Evolutionary conservation across 2,113 vertebrate genomes (phyloP), one percentile per base, ranked within the genome.

Genomic region (Hypanus sabinus): DNA sequence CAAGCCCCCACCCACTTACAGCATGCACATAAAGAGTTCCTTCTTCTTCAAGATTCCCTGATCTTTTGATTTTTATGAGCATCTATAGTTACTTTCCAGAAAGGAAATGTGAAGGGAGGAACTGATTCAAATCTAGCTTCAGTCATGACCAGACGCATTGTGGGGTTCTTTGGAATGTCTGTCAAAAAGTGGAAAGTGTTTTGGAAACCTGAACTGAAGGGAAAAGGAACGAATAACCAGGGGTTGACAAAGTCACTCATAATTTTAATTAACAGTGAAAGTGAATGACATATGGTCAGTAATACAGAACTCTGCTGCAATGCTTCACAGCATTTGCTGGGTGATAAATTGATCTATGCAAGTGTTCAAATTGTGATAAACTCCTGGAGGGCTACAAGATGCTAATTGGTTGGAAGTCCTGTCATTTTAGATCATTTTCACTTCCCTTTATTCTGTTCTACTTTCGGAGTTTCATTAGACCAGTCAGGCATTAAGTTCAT

Each of bases 371-470:
- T 55, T 93, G 36, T 55, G 38, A 46, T 46, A 24, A 93, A 93
- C 70, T 73, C 68, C 70, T 55, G 5, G 36, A 93, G 22, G 68
- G 91, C 68, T 30, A 71, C 36, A 70, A 93, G 70, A 46, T 75
- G 20, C 38, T 93, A 46, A 93, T 75, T 93, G 33, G 68, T 10
- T 46, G 22, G 14, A 73, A 46, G 36, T 33, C 85, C 91, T 71
- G 70, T 93, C n/a, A 93, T 38, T 93, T 93, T 71, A 11, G 38
- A 93, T 75, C 33, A 93, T 27, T 93, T 93, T 93, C 38, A 11
- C 36, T 73, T 73, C 38, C 38, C 70, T 38, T 73, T 93, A 55
- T 27, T 71, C 90, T 71, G 90, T 55, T 93, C 38, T 33, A 73
- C 24, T 93, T 55, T 73, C 36, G 55, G 70, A 73, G 12, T 93